Base-by-base conservation (phyloP, 2,888 invertebrate species). In the Pterostichus madidus region DNA sequence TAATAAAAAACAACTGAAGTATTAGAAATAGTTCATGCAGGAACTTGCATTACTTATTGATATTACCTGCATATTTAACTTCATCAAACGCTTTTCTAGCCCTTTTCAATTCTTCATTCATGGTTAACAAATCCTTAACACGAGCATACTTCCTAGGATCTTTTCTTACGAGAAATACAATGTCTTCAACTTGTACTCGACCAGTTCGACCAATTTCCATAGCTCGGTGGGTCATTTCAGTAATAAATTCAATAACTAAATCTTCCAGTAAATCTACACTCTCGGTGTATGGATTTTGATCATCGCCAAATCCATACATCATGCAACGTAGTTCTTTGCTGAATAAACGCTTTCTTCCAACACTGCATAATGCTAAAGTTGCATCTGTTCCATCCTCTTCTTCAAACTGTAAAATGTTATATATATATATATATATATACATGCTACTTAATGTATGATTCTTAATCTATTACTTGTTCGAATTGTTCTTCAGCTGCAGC, bases 281-380 rank as follows among this genome's bases (percentile, higher is more conserved):
- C 91, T 99, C 99, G 0, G 99, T 99, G 88, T 98, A 99, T 0
- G 99, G 99, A 91, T 99, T 99, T 89, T 98, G 98, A 89, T 99
- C 99, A 90, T 99, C 99, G 4, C 99, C 99, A 92, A 99, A 99
- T 0, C 99, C 99, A 89, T 98, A 99, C 98, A 99, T 98, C 99
- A 99, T 99, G 86, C 98, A 97, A 39, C 98, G 93, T 56, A 99
- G 90, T 90, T 98, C 98, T 90, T 98, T 98, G 83, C 97, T 97
- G 86, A 98, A 98, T 1, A 97, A 89, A 61, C 97, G 92, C 89
- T 97, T 97, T 44, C 96, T 92, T 4, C 96, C 96, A 77, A 91
- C 89, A 84, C 90, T 89, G 79, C 88, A 87, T 17, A 90, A 84
- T 0, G 93, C 95, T 83, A 95, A 91, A 84, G 94, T 94, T 84